These are phyloP conservation scores for Esox lucius DNA, from an alignment of 2,797 vertebrate species.

Conservation along the genomic window DNA sequence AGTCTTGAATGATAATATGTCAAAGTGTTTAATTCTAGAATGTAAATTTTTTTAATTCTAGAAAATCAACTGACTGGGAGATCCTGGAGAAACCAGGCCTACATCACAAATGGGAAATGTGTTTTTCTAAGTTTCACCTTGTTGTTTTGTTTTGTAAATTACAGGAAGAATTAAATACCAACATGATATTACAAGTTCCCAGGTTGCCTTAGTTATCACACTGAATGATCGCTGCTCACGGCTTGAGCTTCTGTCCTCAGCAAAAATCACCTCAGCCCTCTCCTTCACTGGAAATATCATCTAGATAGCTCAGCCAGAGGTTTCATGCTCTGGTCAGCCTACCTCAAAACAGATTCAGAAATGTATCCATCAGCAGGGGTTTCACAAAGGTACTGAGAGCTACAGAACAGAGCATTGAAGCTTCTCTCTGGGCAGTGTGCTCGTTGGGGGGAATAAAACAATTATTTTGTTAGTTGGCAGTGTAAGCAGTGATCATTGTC, in stretches of 20 bases:
- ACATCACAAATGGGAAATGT: constrained; percentile 27
- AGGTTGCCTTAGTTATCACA: constrained; percentile 52
- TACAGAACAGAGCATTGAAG: constrained; percentile 46
- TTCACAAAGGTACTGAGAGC: constrained; percentile 71
- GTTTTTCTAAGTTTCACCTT: constrained; percentile 37
- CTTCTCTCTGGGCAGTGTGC: constrained; percentile 33
- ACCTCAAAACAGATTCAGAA: constrained; percentile 79
- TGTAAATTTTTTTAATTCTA: neutral
- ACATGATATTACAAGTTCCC: constrained; percentile 40
- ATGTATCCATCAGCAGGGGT: constrained; percentile 54
- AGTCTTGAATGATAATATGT: neutral
- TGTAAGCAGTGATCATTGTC: constrained; percentile 36
- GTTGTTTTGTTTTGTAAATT: constrained; percentile 24
- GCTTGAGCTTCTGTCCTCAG: neutral
- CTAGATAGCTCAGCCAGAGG: constrained; percentile 37
- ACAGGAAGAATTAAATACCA: constrained; percentile 42
- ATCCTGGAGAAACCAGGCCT: constrained; percentile 40
- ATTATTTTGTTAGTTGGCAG: constrained; percentile 37
- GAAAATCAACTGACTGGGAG: constrained; percentile 41
- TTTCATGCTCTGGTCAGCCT: constrained; percentile 69
- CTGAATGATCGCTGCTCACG: constrained; percentile 45
- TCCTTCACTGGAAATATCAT: neutral
- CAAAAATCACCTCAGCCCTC: neutral
- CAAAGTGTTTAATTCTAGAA: neutral
- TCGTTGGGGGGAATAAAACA: constrained; percentile 39